Evolutionary conservation across 2,113 vertebrate species (phyloP), one percentile per base, ranked within the genome.

Genomic region (Phodopus roborovskii): DNA sequence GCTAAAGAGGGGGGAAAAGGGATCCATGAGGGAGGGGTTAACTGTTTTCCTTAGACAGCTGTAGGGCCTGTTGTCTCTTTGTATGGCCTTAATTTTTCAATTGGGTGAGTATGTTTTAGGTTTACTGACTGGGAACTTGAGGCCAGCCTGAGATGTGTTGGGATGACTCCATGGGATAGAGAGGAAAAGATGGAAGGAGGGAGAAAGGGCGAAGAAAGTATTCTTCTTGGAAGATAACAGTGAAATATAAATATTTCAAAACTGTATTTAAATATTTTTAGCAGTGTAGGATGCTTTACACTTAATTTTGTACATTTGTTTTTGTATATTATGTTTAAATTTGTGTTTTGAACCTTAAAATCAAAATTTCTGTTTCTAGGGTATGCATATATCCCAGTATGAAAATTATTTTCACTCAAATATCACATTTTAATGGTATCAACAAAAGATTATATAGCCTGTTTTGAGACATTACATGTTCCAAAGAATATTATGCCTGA

Each of bases 221-320:
- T 39, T 64, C 26, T 48, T 17, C 16, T 93, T 83, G 62, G 26
- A 64, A 75, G 2, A 81, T 17, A 75, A 1, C 6, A 66, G 79
- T 92, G 81, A 81, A 95, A 60, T 9, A 33, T 94, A 10, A 22
- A 53, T 60, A 95, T 77, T 94, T 71, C 70, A 88, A 84, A 96
- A 45, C 22, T 66, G 13, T 71, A 36, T 68, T 66, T 48, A 48
- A 85, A 36, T 24, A 7, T 7, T 7, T 26, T 53, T 26, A 71
- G 22, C 3, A 56, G 26, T 16, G 48, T 71, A 24, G 56, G 19
- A 93, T 50, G 89, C n/a, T 83, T 88, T 92, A 13, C 22, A 45
- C 77, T 91, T 82, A 74, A 64, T 94, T 91, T 92, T 4, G 16
- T 77, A 33, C 17, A 33, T 17, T 22, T 84, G 30, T 82, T 3